Conservation (phyloP, 2,113 vertebrate genomes). For the Acinonyx jubatus region DNA sequence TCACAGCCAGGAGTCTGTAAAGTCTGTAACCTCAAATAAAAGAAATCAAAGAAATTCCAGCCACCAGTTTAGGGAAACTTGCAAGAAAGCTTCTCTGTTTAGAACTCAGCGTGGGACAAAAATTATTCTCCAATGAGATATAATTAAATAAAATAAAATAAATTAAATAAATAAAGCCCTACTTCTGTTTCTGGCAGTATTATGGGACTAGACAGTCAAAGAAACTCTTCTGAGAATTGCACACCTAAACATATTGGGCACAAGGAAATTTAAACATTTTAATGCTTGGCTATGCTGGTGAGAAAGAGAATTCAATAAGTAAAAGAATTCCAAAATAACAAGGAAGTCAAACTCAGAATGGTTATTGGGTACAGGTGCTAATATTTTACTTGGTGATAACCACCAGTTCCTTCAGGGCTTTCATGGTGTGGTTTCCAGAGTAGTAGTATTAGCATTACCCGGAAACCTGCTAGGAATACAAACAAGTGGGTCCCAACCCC, state of each 20-base stretch:
- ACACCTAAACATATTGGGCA: not conserved
- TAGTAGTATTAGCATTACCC: not conserved
- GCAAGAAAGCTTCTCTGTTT: not conserved
- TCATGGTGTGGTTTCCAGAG: not conserved
- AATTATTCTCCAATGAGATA: constrained; percentile 1
- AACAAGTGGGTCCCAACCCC: not conserved
- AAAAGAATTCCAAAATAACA: constrained; percentile 1
- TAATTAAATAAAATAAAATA: not conserved
- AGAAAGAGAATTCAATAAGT: not conserved
- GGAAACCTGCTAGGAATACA: not conserved
- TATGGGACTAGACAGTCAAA: not conserved
- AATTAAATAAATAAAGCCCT: not conserved
- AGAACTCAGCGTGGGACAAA: not conserved
- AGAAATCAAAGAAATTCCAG: not conserved
- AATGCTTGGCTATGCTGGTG: not conserved
- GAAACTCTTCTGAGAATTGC: not conserved
- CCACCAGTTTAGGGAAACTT: not conserved
- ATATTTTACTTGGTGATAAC: not conserved
- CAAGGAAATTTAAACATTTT: not conserved
- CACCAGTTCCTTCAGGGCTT: not conserved
- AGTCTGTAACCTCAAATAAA: not conserved
- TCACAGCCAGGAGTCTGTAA: not conserved
- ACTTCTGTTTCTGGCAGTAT: not conserved
- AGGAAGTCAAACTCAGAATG: not conserved
- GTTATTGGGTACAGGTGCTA: not conserved